Conservation (phyloP, 2,888 invertebrate genomes). For the Lochmaea crataegi region DNA sequence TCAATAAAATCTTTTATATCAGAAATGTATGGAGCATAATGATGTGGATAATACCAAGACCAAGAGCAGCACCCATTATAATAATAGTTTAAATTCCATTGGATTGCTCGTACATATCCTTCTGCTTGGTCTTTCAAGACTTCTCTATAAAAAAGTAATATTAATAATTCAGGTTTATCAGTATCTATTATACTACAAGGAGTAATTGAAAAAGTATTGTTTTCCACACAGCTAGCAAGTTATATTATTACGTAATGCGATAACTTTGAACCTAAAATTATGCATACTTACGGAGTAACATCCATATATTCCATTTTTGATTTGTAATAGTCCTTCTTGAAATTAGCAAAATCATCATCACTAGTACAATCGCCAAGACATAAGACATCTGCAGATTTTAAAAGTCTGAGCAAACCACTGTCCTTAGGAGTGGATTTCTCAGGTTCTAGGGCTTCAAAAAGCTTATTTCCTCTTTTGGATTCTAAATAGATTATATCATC, state of each 20-base stretch:
- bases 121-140: slow-evolving; percentile 85
- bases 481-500: slow-evolving; percentile 88
- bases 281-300: slow-evolving; percentile 77
- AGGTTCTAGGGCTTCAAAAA: slow-evolving; percentile 60
- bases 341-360: slow-evolving; percentile 75
- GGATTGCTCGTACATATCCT: slow-evolving; percentile 91
- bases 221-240: too few species aligned
- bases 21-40: slow-evolving; percentile 96
- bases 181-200: too few species aligned
- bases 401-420: slow-evolving; percentile 71
- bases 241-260: too few species aligned
- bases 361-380: slow-evolving; percentile 55
- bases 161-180: too few species aligned
- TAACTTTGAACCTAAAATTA: neutral
- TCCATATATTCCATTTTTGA: slow-evolving; percentile 85
- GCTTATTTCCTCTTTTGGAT: slow-evolving; percentile 76
- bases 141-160: slow-evolving; percentile 69
- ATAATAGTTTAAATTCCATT: slow-evolving; percentile 97
- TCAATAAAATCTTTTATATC: slow-evolving; percentile 86
- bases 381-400: slow-evolving; percentile 71
- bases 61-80: slow-evolving; percentile 97
- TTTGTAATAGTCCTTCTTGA: slow-evolving; percentile 92
- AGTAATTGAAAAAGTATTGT: neutral
- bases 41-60: slow-evolving; percentile 98
- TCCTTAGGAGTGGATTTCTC: slow-evolving; percentile 63